phyloP scores from a whole-genome alignment of 2,888 invertebrate genomes.

The Isoperla grammatica region DNA sequence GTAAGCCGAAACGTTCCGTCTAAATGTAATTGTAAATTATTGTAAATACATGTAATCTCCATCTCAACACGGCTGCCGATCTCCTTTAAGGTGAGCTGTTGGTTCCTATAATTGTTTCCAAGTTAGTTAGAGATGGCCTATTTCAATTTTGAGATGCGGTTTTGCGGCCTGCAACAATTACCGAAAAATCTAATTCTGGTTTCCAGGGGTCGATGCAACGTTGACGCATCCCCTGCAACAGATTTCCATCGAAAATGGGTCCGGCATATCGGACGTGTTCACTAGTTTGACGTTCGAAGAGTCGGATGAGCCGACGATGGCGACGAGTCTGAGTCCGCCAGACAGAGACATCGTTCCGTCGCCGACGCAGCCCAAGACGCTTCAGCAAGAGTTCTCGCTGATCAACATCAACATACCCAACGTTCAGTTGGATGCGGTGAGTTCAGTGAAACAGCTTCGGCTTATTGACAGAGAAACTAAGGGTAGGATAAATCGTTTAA shows the following conservation, averaged over 20 bases:
- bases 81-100: too few species aligned
- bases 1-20: too few species aligned
- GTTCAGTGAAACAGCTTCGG: slow-evolving; percentile 30
- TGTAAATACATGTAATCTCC: too few species aligned
- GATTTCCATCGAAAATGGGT: background rate
- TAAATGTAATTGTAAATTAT: too few species aligned
- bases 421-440: slow-evolving; percentile 50
- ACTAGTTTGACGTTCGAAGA: background rate
- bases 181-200: too few species aligned
- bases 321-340: slow-evolving; percentile 11
- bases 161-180: too few species aligned
- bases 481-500: too few species aligned
- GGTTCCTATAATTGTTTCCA: too few species aligned
- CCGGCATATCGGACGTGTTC: slow-evolving; percentile 4
- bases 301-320: slow-evolving; percentile 4
- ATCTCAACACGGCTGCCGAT: too few species aligned
- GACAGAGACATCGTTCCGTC: slow-evolving; percentile 24
- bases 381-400: slow-evolving; percentile 71
- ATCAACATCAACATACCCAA: slow-evolving; percentile 70
- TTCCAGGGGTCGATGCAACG: slow-evolving; percentile 23
- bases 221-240: slow-evolving; percentile 22
- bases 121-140: too few species aligned
- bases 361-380: slow-evolving; percentile 49
- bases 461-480: background rate
- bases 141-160: too few species aligned